phyloP scores from a whole-genome alignment of 1,140 invertebrate species.

The Druon quercuslanigerum region DNA sequence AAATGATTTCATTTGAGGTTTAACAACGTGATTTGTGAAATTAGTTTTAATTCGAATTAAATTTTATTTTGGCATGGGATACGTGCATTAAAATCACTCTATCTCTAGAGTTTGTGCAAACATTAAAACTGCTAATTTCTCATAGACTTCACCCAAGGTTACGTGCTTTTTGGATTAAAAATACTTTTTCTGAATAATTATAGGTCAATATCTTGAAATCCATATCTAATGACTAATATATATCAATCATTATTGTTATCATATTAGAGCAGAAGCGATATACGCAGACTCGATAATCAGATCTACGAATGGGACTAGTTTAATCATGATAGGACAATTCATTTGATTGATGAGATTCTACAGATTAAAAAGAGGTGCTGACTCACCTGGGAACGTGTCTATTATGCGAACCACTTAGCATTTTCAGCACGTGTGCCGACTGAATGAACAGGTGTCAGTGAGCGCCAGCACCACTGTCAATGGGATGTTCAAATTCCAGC shows the following conservation, averaged over 20 bases:
- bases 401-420: conserved; percentile 42
- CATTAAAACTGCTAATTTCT: no score
- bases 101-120: no score
- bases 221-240: no score
- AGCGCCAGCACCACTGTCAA: conserved; percentile 21
- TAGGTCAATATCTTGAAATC: no score
- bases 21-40: neutral
- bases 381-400: conserved; percentile 38
- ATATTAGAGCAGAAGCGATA: no score
- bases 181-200: no score
- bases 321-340: conserved; percentile 12
- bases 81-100: no score
- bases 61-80: no score
- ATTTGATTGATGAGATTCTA: conserved; percentile 40
- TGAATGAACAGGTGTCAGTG: conserved; percentile 39
- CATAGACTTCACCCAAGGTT: no score
- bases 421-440: conserved; percentile 37
- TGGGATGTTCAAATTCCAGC: conserved; percentile 14
- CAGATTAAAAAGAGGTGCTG: conserved; percentile 37
- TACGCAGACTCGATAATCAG: neutral
- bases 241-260: no score
- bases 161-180: no score
- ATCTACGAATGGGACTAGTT: conserved; percentile 3
- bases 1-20: neutral
- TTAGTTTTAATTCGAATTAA: no score